Conservation (phyloP, 2,113 vertebrate genomes). For the Nicator chloris region DNA sequence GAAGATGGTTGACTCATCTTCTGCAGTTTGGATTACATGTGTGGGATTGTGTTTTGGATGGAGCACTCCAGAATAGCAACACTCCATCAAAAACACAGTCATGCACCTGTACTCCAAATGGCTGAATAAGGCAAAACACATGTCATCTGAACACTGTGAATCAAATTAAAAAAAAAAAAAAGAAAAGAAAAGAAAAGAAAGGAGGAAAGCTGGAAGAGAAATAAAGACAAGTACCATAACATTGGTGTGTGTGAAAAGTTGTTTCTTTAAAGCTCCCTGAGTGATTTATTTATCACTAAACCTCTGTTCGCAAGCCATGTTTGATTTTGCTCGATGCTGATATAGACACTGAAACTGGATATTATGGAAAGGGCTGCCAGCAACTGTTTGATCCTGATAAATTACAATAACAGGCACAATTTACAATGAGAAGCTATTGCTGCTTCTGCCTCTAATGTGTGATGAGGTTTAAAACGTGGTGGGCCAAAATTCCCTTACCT, state of each 20-base stretch:
- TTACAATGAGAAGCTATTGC: conserved; percentile 53
- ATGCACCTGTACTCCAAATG: conserved; percentile 83
- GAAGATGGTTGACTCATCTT: conserved; percentile 71
- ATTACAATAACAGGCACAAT: conserved; percentile 60
- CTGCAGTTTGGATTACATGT: conserved; percentile 74
- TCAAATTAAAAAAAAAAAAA: conserved; percentile 56
- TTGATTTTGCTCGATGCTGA: conserved; percentile 67
- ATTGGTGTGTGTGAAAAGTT: conserved; percentile 53
- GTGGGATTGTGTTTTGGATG: conserved; percentile 76
- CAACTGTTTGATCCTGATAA: conserved; percentile 62
- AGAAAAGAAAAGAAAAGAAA: neutral
- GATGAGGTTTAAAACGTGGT: conserved; percentile 33
- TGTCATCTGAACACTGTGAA: conserved; percentile 70
- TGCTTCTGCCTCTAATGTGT: conserved; percentile 49
- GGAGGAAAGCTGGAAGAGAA: conserved; percentile 58
- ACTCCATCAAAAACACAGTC: conserved; percentile 80
- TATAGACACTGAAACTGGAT: conserved; percentile 47
- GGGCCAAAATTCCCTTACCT: conserved; percentile 43
- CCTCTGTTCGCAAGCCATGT: conserved; percentile 68
- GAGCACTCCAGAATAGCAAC: conserved; percentile 78
- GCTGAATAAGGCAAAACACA: conserved; percentile 79
- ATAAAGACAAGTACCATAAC: conserved; percentile 65
- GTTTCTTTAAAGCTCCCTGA: conserved; percentile 43
- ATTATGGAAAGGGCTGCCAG: conserved; percentile 54
- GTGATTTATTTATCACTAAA: conserved; percentile 75